Percentiles rank a stretch among this genome's conserved stretches.
These are phyloP conservation scores for Charadrius vociferus DNA, from an alignment of 2,113 vertebrate species.

Conservation along the genomic window DNA sequence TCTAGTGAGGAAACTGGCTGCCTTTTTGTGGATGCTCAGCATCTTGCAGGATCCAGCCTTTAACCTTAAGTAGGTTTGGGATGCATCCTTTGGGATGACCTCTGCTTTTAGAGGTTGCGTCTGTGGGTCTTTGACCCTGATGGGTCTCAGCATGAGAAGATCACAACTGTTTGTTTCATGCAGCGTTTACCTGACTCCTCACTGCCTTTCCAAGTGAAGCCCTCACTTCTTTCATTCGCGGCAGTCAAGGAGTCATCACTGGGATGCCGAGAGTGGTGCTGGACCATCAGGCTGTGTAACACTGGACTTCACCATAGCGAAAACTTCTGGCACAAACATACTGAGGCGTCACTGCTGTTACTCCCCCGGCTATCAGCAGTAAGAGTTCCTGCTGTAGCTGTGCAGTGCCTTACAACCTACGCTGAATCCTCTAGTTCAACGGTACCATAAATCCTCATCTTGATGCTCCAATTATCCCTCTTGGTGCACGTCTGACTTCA, in stretches of 20 bases:
- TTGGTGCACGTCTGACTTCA: not conserved
- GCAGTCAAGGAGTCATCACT: not conserved
- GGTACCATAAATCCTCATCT: not conserved
- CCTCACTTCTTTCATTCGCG: constrained; percentile 12
- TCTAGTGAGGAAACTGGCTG: not conserved
- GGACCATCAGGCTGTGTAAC: constrained; percentile 18
- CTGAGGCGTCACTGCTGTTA: not conserved
- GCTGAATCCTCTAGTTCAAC: not conserved
- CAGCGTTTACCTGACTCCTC: not conserved
- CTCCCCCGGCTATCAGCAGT: not conserved
- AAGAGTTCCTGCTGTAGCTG: not conserved
- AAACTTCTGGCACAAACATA: constrained; percentile 20
- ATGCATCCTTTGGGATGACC: not conserved
- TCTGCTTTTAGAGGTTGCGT: not conserved
- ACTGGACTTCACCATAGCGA: constrained; percentile 33
- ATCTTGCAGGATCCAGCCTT: not conserved
- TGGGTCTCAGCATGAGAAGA: constrained; percentile 24
- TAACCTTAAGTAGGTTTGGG: not conserved
- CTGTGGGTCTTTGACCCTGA: constrained; percentile 33
- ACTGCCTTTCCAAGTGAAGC: not conserved
- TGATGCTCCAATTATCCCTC: not conserved
- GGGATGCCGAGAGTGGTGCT: not conserved
- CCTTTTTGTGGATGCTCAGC: not conserved
- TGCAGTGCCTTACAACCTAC: not conserved
- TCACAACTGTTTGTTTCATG: constrained; percentile 12